phyloP scores from a whole-genome alignment of 2,797 vertebrate species.

The Peromyscus attwateri region DNA sequence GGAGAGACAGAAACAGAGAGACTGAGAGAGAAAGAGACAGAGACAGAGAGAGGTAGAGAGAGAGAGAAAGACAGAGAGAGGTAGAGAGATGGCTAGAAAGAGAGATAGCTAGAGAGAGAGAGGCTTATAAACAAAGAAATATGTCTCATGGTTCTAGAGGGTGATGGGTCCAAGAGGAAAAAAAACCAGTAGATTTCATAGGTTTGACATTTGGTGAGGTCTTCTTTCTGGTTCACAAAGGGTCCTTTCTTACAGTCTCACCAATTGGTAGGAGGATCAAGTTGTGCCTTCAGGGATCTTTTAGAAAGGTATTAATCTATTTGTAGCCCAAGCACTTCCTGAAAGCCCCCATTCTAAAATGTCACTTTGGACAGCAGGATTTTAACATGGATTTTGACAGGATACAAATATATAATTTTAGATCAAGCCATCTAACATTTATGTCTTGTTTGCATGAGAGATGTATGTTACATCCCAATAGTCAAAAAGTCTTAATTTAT shows the following conservation, averaged over 20 bases:
- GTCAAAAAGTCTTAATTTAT: neutral
- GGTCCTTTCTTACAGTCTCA: neutral
- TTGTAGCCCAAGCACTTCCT: neutral
- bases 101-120: neutral
- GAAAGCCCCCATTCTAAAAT: neutral
- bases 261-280: neutral
- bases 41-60: neutral
- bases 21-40: no score
- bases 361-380: neutral
- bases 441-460: neutral
- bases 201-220: neutral
- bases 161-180: neutral
- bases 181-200: neutral
- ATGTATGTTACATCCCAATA: neutral
- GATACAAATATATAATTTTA: neutral
- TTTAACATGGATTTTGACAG: neutral
- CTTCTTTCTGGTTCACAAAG: no score
- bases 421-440: neutral
- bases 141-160: neutral
- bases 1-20: no score
- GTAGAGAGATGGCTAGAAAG: neutral
- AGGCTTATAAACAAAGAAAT: neutral
- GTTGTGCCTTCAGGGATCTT: neutral
- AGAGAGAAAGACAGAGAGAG: neutral
- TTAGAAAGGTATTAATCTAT: neutral